Percentiles rank a stretch among this genome's conserved stretches.
Evolutionary conservation across 2,113 vertebrate genomes (phyloP).

Genomic region (Gorsachius goisagi): DNA sequence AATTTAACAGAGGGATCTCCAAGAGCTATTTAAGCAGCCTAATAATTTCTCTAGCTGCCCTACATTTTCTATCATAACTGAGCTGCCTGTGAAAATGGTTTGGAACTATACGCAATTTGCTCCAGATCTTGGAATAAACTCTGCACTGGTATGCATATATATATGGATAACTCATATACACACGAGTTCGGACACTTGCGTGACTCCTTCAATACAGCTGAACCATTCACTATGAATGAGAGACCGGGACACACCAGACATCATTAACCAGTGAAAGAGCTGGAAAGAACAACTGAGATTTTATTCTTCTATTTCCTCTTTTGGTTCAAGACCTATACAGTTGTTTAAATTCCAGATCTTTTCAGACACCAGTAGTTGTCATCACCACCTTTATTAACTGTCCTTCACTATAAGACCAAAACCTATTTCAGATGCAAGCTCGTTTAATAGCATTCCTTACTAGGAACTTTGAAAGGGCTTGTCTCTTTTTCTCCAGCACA

Average conservation of each 20-base stretch:
- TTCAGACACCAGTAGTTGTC: neutral
- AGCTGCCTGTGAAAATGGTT: neutral
- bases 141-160: neutral
- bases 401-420: neutral
- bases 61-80: neutral
- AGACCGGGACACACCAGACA: neutral
- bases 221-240: neutral
- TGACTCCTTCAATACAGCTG: neutral
- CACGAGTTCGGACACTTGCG: neutral
- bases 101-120: neutral
- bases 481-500: neutral
- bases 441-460: neutral
- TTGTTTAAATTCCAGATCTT: neutral
- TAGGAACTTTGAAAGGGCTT: neutral
- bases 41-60: neutral
- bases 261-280: neutral
- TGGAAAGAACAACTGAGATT: neutral
- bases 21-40: neutral
- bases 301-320: neutral
- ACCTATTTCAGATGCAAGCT: neutral
- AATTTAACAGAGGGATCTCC: neutral
- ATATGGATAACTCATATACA: neutral
- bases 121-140: neutral
- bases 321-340: neutral
- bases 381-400: neutral